These are phyloP conservation scores for Popillia japonica DNA, from an alignment of 1,140 invertebrate species.

Conservation along the genomic window DNA sequence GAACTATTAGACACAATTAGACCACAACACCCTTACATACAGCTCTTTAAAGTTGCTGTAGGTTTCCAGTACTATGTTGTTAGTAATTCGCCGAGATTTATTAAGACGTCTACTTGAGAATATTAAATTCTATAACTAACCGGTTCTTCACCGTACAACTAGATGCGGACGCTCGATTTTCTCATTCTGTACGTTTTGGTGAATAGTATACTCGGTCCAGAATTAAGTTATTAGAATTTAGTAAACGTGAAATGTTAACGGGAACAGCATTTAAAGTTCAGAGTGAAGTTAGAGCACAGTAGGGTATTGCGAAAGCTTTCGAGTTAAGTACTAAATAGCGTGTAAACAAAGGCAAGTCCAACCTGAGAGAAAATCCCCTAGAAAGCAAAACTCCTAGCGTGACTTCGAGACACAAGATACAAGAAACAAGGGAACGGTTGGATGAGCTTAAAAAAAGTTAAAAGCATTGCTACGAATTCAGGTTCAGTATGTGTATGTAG, in stretches of 20 bases:
- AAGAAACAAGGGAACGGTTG: slow-evolving; percentile 40
- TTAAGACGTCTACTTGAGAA: too few species aligned
- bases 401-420: slow-evolving; percentile 39
- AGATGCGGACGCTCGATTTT: too few species aligned
- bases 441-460: slow-evolving; percentile 43
- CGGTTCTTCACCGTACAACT: too few species aligned
- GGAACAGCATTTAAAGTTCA: slow-evolving; percentile 13
- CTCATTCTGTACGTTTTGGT: too few species aligned
- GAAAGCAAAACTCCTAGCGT: slow-evolving; percentile 37
- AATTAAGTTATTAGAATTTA: slow-evolving; percentile 25
- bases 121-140: too few species aligned
- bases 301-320: not conserved
- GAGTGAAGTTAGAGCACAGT: not conserved
- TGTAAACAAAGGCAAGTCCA: slow-evolving; percentile 29
- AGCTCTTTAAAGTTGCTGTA: too few species aligned
- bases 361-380: not conserved
- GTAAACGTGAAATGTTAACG: slow-evolving; percentile 14
- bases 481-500: not conserved
- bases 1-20: too few species aligned
- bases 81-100: too few species aligned
- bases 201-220: not conserved
- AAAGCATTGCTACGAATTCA: slow-evolving; percentile 26
- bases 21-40: too few species aligned
- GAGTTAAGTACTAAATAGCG: slow-evolving; percentile 26
- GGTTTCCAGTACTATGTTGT: too few species aligned